Base-by-base conservation (phyloP, 2,797 vertebrate genomes). In the Halcyon smyrnensis region DNA sequence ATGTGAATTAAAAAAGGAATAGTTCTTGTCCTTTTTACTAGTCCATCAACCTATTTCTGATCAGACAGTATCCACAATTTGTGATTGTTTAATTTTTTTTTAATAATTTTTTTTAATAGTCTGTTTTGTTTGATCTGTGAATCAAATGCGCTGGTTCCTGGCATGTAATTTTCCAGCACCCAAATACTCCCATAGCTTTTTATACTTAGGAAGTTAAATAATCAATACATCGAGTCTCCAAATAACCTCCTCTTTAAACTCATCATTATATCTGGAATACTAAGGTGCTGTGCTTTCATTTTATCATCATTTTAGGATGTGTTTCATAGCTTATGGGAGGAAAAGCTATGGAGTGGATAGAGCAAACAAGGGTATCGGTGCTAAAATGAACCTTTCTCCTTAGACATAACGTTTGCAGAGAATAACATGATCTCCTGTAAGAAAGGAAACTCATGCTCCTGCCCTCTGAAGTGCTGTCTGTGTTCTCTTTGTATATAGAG, bases 121-220 rank as follows among this genome's bases (percentile, higher is more conserved):
- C 8, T 54, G 20, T 32, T 87, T 64, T 14, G 87, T 90, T 90
- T 94, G 51, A 15, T 75, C 50, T 84, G 23, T 50, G 41, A 89
- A 80, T 64, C 48, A 46, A 91, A 48, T 39, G 11, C 0, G 0
- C 81, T 93, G n/a, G 36, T 87, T 84, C 24, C 80, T 83, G 48
- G 14, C 34, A 32, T 64, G 50, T 57, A 85, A 62, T 94, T 94
- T 89, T 54, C 63, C 90, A 71, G 41, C n/a, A 85, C 45, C 30
- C 36, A 75, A 77, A 80, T 74, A 69, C 18, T 87, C 39, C 23
- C 1, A 1, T 60, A 53, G 70, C 28, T 43, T 81, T 71, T 70
- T 77, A 48, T 73, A 50, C 30, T 71, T 76, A 27, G 65, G 57
- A 95, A 90, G 77, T 73, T 89, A 84, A 93, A 87, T 87, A 95